Evolutionary conservation across 2,113 vertebrate species (phyloP).

Genomic region (Syngnathus scovelli): DNA sequence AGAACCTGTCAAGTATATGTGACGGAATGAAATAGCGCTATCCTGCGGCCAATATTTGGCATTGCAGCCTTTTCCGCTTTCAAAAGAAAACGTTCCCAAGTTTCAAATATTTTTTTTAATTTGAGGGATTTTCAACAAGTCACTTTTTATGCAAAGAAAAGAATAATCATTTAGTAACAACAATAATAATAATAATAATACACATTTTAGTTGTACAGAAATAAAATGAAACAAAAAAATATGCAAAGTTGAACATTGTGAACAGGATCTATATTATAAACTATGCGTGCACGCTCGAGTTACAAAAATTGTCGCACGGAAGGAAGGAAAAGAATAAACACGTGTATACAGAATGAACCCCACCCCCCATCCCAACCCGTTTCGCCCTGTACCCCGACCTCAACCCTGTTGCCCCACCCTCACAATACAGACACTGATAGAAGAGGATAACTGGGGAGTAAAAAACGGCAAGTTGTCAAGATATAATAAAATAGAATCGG

Average conservation of each 20-base stretch:
- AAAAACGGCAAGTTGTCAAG: slow-evolving; percentile 66
- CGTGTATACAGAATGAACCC: slow-evolving; percentile 5
- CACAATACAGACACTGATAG: slow-evolving; percentile 68
- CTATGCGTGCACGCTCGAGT: slow-evolving; percentile 69
- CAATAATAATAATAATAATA: slow-evolving; percentile 75
- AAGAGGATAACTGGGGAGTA: slow-evolving; percentile 61
- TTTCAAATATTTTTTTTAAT: slow-evolving; percentile 51
- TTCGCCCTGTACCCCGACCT: slow-evolving; percentile 33
- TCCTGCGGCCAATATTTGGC: slow-evolving; percentile 26
- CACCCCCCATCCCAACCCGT: slow-evolving; percentile 56
- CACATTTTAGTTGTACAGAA: slow-evolving; percentile 75
- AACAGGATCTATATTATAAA: slow-evolving; percentile 70
- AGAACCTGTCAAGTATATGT: neutral
- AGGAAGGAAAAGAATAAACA: slow-evolving; percentile 56
- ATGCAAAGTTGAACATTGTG: slow-evolving; percentile 50
- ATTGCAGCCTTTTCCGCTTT: neutral
- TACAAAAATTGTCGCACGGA: slow-evolving; percentile 61
- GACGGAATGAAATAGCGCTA: slow-evolving; percentile 13
- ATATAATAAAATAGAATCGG: slow-evolving; percentile 76
- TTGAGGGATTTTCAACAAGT: slow-evolving; percentile 69
- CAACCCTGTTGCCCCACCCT: slow-evolving; percentile 36
- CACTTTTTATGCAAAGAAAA: slow-evolving; percentile 71
- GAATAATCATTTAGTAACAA: slow-evolving; percentile 64
- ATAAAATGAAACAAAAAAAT: slow-evolving; percentile 27
- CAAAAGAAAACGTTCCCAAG: neutral